These are phyloP conservation scores for Bombus pascuorum DNA, from an alignment of 1,140 invertebrate genomes.

Conservation along the genomic window DNA sequence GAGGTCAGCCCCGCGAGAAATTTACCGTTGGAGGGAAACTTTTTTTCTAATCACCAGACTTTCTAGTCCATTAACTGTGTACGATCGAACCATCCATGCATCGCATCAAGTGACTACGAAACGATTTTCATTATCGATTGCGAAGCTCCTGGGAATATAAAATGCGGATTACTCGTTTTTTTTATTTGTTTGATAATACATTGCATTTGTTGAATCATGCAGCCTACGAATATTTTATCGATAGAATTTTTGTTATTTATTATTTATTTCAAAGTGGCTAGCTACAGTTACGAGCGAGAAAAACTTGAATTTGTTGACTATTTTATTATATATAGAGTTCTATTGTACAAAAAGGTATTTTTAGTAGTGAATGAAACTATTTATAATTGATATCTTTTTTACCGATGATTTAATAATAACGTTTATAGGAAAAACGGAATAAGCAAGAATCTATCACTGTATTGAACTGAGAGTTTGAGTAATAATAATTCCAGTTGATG, in stretches of 20 bases:
- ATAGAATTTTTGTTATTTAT: background rate
- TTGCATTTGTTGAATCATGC: no score
- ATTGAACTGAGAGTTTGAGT: no score
- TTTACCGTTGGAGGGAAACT: slow-evolving; percentile 55
- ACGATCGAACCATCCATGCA: slow-evolving; percentile 39
- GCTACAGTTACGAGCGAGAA: background rate
- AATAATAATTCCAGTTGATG: no score
- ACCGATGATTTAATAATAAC: background rate
- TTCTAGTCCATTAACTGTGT: slow-evolving; percentile 58
- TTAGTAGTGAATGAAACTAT: background rate
- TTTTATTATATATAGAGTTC: background rate
- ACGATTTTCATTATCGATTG: slow-evolving; percentile 42
- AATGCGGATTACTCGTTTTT: background rate
- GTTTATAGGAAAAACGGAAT: no score
- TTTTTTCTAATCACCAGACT: slow-evolving; percentile 57
- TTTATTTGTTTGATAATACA: background rate
- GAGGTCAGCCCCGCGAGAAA: slow-evolving; percentile 54
- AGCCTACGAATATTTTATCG: background rate
- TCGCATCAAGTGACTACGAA: slow-evolving; percentile 29
- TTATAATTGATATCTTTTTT: background rate
- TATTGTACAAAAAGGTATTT: background rate
- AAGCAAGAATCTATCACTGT: no score
- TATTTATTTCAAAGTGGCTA: background rate
- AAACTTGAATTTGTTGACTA: background rate
- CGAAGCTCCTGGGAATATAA: background rate